Percentiles rank a stretch among this genome's conserved stretches.
phyloP scores from a whole-genome alignment of 2,888 invertebrate species.

The Notodonta ziczac region DNA sequence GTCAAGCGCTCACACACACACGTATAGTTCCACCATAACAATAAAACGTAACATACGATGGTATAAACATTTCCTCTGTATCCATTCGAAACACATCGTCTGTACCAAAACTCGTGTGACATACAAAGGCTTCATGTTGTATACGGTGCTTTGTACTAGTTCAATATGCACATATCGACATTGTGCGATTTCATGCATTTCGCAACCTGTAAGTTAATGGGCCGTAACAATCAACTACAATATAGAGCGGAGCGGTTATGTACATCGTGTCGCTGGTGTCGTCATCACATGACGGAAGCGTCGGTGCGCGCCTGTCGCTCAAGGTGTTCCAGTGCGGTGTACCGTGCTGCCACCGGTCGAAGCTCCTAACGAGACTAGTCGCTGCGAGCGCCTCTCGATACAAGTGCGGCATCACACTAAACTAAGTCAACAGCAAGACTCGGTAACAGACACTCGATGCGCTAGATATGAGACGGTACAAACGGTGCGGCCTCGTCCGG shows the following conservation, averaged over 20 bases:
- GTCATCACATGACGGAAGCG: conserved; percentile 72
- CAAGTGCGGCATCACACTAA: conserved; percentile 81
- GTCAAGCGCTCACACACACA: conserved; percentile 54
- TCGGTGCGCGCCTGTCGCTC: conserved; percentile 78
- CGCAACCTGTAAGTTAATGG: conserved; percentile 57
- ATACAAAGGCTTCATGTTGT: conserved; percentile 63
- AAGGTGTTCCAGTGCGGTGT: conserved; percentile 76
- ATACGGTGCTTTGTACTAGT: conserved; percentile 67
- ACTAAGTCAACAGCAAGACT: conserved; percentile 80
- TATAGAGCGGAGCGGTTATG: conserved; percentile 72
- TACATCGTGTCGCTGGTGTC: conserved; percentile 73
- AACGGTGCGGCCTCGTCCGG: conserved; percentile 54
- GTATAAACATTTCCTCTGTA: conserved; percentile 41
- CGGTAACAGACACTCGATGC: conserved; percentile 78
- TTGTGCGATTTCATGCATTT: conserved; percentile 77
- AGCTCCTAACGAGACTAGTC: conserved; percentile 74
- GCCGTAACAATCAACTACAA: conserved; percentile 71
- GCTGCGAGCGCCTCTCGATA: conserved; percentile 67
- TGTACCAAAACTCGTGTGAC: conserved; percentile 49
- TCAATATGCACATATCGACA: conserved; percentile 70
- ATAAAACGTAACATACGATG: conserved; percentile 41
- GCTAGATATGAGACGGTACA: conserved; percentile 76
- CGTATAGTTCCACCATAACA: conserved; percentile 51
- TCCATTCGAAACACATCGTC: conserved; percentile 40
- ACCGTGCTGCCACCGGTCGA: conserved; percentile 74